These are phyloP conservation scores for Aptenodytes forsteri DNA, from an alignment of 2,113 vertebrate genomes.

Conservation along the genomic window DNA sequence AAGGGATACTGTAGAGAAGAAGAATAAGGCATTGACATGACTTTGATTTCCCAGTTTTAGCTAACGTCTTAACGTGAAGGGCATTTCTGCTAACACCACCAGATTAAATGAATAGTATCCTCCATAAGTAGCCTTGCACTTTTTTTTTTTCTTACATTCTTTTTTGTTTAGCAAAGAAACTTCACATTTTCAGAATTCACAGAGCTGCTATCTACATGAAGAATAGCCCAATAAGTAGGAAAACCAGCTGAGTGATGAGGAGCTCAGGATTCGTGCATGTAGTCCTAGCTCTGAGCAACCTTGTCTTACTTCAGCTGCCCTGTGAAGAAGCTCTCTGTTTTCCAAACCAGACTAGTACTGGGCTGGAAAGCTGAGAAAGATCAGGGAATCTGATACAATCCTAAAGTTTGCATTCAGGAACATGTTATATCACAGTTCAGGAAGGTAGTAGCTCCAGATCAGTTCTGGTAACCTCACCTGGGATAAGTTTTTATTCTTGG, in stretches of 20 bases:
- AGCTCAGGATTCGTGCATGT: neutral
- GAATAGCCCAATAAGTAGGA: neutral
- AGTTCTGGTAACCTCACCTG: neutral
- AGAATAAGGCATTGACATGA: neutral
- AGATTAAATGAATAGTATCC: neutral
- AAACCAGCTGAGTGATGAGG: neutral
- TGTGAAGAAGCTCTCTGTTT: neutral
- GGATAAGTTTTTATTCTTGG: neutral
- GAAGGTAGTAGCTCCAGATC: neutral
- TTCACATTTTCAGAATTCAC: neutral
- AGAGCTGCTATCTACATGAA: neutral
- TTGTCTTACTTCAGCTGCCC: neutral
- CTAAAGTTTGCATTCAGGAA: neutral
- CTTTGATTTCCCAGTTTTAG: neutral
- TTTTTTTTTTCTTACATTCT: neutral
- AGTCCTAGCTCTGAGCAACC: neutral
- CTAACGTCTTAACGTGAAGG: neutral
- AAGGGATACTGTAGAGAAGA: neutral
- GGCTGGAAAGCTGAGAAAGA: neutral
- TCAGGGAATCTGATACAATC: neutral
- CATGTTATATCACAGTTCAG: neutral
- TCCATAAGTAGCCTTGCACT: neutral
- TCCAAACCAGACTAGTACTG: neutral
- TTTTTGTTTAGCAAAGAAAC: neutral
- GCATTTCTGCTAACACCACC: neutral